Base-by-base conservation (phyloP, 2,113 vertebrate genomes). In the Tachysurus vachellii region DNA sequence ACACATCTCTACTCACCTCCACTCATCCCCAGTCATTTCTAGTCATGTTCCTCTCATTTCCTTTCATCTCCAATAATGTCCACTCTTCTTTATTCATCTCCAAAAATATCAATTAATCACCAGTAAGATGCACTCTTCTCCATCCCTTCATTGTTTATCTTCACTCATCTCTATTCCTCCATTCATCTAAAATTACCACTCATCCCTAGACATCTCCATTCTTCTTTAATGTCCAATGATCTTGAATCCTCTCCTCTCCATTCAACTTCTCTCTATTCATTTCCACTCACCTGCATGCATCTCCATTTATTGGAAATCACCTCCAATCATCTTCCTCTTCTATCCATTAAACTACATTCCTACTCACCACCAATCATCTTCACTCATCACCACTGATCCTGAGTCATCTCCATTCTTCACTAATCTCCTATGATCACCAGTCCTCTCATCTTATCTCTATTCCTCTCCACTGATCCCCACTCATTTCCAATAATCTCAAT, bases 401-500 rank as follows among this genome's bases (percentile, higher is more conserved):
- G 6, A 57, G 31, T 31, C 19, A 80, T 31, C 50, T 56, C 7
- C 77, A 31, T 7, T 28, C 13, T 23, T 42, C 54, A 26, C 80
- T 42, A 82, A 64, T 82, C 42, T 50, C 2, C 36, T 61, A 19
- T 28, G 61, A 61, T 81, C 17, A 26, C 16, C 5, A 82, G 4
- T 82, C 14, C 7, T 59, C 31, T 42, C 31, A 9, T 26, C 36
- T 81, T 6, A 61, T 42, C 19, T 59, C 54, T 42, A 59, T 21
- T 80, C 53, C 16, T 59, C 28, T 36, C 56, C n/a, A 59, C 7
- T 80, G 56, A 80, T 59, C 53, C 31, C 56, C 4, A 61, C 10
- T 81, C 31, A 81, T 61, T 59, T 81, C 56, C 57, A 42, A 61
- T 61, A 59, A 81, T 64, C 59, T 26, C 31, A 80, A 66, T 47